phyloP scores from a whole-genome alignment of 2,888 invertebrate species.

The Orthosia cruda region DNA sequence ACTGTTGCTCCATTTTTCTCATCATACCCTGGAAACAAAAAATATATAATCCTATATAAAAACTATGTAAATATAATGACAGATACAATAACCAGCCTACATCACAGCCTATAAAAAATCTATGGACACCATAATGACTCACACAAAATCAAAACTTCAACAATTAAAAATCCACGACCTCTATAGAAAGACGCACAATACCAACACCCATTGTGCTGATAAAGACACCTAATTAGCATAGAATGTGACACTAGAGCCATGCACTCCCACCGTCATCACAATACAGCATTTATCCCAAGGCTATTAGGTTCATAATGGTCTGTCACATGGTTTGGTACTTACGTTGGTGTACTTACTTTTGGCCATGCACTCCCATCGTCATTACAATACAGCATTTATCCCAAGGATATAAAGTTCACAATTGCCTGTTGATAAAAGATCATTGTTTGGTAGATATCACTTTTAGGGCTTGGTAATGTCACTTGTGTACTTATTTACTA shows the following conservation, averaged over 20 bases:
- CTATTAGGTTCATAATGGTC: slow-evolving; percentile 46
- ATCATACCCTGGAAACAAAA: not conserved
- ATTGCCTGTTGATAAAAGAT: slow-evolving; percentile 33
- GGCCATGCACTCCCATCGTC: slow-evolving; percentile 27
- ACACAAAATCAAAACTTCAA: slow-evolving; percentile 4
- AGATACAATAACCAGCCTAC: not conserved
- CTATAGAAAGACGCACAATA: slow-evolving; percentile 46
- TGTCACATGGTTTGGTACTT: not conserved
- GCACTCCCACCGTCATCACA: slow-evolving; percentile 38
- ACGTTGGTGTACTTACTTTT: not conserved
- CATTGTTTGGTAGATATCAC: slow-evolving; percentile 27
- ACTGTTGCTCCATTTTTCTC: not conserved
- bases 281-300: slow-evolving; percentile 59
- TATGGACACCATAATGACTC: not conserved
- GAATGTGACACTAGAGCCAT: slow-evolving; percentile 71
- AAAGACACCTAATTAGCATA: slow-evolving; percentile 75
- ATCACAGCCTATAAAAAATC: not conserved
- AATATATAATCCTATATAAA: not conserved
- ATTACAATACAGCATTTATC: slow-evolving; percentile 46
- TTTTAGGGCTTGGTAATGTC: slow-evolving; percentile 41
- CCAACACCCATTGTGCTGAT: slow-evolving; percentile 59
- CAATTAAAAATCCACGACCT: slow-evolving; percentile 52
- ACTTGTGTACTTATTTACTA: slow-evolving; percentile 53
- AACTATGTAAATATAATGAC: not conserved
- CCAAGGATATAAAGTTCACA: slow-evolving; percentile 49